Evolutionary conservation across 2,888 invertebrate genomes (phyloP), one percentile per base, ranked within the genome.

Genomic region (Watsonalla binaria): DNA sequence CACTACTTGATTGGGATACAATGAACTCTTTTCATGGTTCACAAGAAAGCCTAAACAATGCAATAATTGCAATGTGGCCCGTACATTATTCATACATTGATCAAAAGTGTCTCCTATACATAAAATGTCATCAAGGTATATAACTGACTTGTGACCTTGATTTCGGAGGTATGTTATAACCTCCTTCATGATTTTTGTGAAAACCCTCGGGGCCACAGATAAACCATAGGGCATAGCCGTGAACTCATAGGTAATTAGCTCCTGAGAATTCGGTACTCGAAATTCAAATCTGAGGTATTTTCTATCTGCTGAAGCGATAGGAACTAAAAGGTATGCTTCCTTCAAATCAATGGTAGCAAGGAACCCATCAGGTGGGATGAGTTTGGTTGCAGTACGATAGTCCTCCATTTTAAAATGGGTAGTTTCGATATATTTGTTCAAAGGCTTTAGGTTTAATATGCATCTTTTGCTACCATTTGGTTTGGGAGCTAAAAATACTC

Each of bases 391-490:
- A 9, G 52, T 52, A 9, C 52, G 8, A n/a, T 45, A 6, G 13
- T 52, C 52, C 8, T 47, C 52, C 42, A 47, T 52, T 35, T 48
- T 52, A 24, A 52, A 52, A n/a, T 52, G 52, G 0, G 6, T 6
- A 9, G 11, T 34, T 5, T 0, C 0, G 24, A 61, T 51, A 50
- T 54, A 57, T 24, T 57, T 55, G 13, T 58, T 61, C 0, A 61
- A 14, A 1, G 51, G n/a, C 47, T 61, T 58, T 15, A 61, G 33
- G 33, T 61, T 58, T 11, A 58, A 13, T 42, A 60, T 60, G 46
- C 56, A 58, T 5, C 60, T 24, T 11, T 24, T 45, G 2, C 51
- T 37, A 5, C 58, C 58, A 34, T 58, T 47, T 1, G 35, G 13
- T 14, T 60, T 60, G 5, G 53, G 53, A 0, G 45, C 48, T 0